Evolutionary conservation across 2,888 invertebrate species (phyloP).

Genomic region (Nemurella pictetii): DNA sequence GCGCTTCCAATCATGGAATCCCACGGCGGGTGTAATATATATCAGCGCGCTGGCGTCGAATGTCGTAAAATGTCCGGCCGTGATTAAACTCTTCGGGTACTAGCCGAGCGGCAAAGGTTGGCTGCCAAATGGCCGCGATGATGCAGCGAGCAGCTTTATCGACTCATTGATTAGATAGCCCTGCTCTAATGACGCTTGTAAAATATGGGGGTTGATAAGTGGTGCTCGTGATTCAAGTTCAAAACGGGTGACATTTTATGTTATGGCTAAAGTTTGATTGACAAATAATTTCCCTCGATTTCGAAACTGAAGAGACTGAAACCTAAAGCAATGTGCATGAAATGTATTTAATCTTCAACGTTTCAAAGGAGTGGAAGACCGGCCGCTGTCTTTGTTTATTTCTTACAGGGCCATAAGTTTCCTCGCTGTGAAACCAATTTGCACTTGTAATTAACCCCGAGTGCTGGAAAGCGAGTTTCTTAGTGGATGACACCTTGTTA

Average conservation of each 20-base stretch:
- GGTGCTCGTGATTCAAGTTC: background rate
- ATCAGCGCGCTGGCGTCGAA: background rate
- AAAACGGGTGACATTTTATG: too few relatives aligned
- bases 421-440: background rate
- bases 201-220: background rate
- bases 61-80: conserved; percentile 22
- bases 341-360: too few relatives aligned
- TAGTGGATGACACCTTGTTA: background rate
- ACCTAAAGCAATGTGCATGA: too few relatives aligned
- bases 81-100: conserved; percentile 29
- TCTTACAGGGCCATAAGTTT: background rate
- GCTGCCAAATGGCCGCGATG: background rate
- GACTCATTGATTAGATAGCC: background rate
- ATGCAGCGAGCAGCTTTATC: too few relatives aligned
- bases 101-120: background rate
- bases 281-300: too few relatives aligned
- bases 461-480: background rate
- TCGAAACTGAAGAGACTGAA: too few relatives aligned
- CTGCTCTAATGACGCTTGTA: background rate
- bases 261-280: too few relatives aligned
- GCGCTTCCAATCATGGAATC: conserved; percentile 21
- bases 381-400: background rate
- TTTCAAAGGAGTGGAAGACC: background rate
- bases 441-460: background rate
- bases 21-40: background rate